Percentiles rank a stretch among this genome's conserved stretches.
Evolutionary conservation across 1,140 invertebrate species (phyloP).

Genomic region (Lasaia peninsularis): DNA sequence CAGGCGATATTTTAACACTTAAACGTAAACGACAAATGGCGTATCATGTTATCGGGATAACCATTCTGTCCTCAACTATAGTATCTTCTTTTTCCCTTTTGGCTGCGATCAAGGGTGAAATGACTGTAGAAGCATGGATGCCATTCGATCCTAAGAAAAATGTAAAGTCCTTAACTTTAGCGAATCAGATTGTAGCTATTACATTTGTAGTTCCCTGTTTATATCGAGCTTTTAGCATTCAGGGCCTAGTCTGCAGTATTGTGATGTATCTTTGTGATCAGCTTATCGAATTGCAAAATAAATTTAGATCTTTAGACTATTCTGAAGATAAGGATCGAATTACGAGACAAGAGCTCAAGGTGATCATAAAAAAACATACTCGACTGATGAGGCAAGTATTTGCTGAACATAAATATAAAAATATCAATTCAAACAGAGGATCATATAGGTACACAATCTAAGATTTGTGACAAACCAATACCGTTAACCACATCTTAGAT

Average conservation of each 20-base stretch:
- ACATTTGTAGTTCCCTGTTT: conserved; percentile 39
- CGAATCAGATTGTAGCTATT: conserved; percentile 39
- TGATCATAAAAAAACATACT: conserved; percentile 53
- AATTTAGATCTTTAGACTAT: conserved; percentile 39
- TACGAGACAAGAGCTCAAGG: conserved; percentile 42
- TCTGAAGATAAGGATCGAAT: conserved; percentile 27
- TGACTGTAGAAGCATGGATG: conserved; percentile 55
- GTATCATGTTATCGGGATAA: conserved; percentile 37
- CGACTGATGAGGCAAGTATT: conserved; percentile 49
- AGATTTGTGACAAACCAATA: too few species aligned
- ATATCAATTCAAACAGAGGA: neutral
- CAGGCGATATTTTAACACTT: conserved; percentile 44
- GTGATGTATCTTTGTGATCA: conserved; percentile 65
- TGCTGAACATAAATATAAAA: neutral
- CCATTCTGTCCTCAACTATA: conserved; percentile 28
- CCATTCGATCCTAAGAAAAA: conserved; percentile 52
- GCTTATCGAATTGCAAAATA: conserved; percentile 43
- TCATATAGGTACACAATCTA: too few species aligned
- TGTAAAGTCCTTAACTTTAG: conserved; percentile 37
- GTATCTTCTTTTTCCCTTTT: conserved; percentile 37
- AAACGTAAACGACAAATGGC: conserved; percentile 43
- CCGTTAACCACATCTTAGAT: too few species aligned
- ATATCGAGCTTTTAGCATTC: conserved; percentile 49
- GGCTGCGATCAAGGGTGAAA: conserved; percentile 41
- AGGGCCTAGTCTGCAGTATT: conserved; percentile 54